Conservation (phyloP, 1,140 invertebrate genomes). For the Drosophila trapezifrons region DNA sequence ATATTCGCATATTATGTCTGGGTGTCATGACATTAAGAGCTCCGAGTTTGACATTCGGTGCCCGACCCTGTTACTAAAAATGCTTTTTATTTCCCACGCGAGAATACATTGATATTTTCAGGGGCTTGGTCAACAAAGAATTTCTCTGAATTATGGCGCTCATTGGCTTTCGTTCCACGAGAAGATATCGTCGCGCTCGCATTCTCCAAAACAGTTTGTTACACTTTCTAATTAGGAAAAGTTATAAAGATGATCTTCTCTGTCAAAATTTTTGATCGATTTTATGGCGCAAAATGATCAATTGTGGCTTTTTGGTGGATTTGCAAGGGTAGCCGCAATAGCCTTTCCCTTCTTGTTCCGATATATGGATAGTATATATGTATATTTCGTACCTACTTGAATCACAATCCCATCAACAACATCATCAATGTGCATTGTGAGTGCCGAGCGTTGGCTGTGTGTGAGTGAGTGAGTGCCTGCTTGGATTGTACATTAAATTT, state of each 20-base stretch:
- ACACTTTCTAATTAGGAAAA: conserved; percentile 37
- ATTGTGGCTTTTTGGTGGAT: conserved; percentile 3
- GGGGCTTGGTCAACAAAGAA: neutral
- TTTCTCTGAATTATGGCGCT: conserved; percentile 14
- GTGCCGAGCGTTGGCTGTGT: conserved; percentile 5
- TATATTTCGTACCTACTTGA: conserved; percentile 27
- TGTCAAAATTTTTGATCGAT: conserved; percentile 24
- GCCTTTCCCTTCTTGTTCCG: conserved; percentile 14
- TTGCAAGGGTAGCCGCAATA: conserved; percentile 14
- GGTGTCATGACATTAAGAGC: no score
- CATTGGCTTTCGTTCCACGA: conserved; percentile 1
- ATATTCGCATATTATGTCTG: no score
- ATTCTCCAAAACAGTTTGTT: conserved; percentile 21
- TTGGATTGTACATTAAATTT: conserved; percentile 69
- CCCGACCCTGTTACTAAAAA: no score
- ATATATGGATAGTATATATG: conserved; percentile 6
- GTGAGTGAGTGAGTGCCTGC: conserved; percentile 32
- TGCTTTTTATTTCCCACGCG: neutral
- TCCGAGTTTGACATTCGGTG: no score
- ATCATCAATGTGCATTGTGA: conserved; percentile 72
- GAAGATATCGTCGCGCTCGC: conserved; percentile 5
- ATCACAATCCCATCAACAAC: conserved; percentile 47
- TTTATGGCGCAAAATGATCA: neutral
- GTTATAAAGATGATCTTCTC: conserved; percentile 25
- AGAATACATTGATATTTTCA: conserved; percentile 14